Evolutionary conservation across 2,888 invertebrate genomes (phyloP).

Genomic region (Microdon myrmicae): DNA sequence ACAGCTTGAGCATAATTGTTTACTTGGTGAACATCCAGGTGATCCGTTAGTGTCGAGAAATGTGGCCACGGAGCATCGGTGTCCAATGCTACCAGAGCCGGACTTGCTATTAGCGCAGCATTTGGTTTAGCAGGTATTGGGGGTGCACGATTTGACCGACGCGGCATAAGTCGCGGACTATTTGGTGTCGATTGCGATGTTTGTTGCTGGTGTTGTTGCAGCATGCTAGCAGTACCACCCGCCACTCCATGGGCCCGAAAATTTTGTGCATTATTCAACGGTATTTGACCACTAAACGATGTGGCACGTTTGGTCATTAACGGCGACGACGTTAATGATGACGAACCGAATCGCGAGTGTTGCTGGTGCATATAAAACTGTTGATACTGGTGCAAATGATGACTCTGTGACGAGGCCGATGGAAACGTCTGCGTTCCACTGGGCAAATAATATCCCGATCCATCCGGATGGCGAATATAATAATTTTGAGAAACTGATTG

Average conservation of each 20-base stretch:
- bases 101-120: slow-evolving; percentile 56
- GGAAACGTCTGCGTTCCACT: slow-evolving; percentile 62
- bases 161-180: slow-evolving; percentile 77
- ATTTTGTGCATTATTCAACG: slow-evolving; percentile 56
- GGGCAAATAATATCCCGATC: slow-evolving; percentile 47
- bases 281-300: slow-evolving; percentile 63
- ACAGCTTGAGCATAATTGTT: slow-evolving; percentile 67
- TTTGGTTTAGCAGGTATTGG: slow-evolving; percentile 63
- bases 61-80: slow-evolving; percentile 66
- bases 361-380: slow-evolving; percentile 52
- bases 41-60: slow-evolving; percentile 62
- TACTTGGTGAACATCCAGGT: slow-evolving; percentile 64
- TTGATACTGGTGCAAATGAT: slow-evolving; percentile 54
- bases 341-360: slow-evolving; percentile 54
- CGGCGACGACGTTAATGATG: slow-evolving; percentile 62
- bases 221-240: slow-evolving; percentile 6
- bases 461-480: slow-evolving; percentile 59
- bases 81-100: slow-evolving; percentile 60
- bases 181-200: slow-evolving; percentile 74
- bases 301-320: slow-evolving; percentile 63
- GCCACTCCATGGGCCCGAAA: slow-evolving; percentile 13
- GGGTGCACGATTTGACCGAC: slow-evolving; percentile 68
- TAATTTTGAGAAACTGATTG: slow-evolving; percentile 56
- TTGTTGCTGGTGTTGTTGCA: slow-evolving; percentile 22
- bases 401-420: slow-evolving; percentile 59